These are phyloP conservation scores for Rhodeus uyekii DNA, from an alignment of 2,797 vertebrate genomes.

Conservation along the genomic window DNA sequence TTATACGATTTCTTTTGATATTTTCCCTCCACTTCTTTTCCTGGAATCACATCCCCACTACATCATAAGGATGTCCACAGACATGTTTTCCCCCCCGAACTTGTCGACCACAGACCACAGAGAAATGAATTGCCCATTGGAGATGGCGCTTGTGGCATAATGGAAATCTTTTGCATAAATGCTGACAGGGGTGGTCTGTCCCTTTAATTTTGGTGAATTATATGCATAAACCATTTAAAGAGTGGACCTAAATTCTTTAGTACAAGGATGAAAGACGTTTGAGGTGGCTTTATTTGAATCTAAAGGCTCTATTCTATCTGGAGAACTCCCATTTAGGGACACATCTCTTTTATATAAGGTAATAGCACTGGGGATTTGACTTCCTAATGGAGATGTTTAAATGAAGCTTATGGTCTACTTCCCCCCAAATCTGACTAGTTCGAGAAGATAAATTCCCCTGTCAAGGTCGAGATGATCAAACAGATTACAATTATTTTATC, in stretches of 20 bases:
- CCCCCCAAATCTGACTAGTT: constrained; percentile 76
- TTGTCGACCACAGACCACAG: constrained; percentile 24
- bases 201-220: constrained; percentile 34
- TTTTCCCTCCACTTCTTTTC: constrained; percentile 1
- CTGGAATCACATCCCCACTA: constrained; percentile 4
- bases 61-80: constrained; percentile 13
- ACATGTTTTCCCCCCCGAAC: neutral
- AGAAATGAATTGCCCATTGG: constrained; percentile 21
- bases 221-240: constrained; percentile 22
- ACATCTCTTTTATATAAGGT: constrained; percentile 49
- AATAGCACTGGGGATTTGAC: constrained; percentile 66
- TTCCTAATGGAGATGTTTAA: constrained; percentile 81
- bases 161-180: constrained; percentile 36
- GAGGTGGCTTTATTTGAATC: constrained; percentile 35
- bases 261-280: constrained; percentile 33
- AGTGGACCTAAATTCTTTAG: constrained; percentile 18
- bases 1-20: neutral
- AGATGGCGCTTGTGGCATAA: constrained; percentile 21
- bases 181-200: constrained; percentile 41
- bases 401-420: constrained; percentile 83
- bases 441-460: constrained; percentile 84
- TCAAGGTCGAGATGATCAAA: constrained; percentile 85
- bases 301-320: constrained; percentile 17
- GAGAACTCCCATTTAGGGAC: constrained; percentile 28
- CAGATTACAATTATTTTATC: constrained; percentile 86